Evolutionary conservation across 2,888 invertebrate species (phyloP).

Genomic region (Calliopum simillimum): DNA sequence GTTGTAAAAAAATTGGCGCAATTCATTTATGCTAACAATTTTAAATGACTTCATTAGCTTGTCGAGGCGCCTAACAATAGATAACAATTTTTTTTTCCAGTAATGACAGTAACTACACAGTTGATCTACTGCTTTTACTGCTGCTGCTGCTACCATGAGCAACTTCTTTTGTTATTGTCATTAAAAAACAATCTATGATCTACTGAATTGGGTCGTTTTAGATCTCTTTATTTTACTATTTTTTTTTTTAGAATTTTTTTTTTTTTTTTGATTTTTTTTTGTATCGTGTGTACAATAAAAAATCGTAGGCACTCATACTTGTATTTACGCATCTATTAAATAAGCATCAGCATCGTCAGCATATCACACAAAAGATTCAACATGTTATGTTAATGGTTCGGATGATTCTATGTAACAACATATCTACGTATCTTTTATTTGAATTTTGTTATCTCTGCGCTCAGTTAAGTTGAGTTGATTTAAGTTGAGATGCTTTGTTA

Average conservation of each 20-base stretch:
- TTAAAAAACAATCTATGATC: slow-evolving; percentile 20
- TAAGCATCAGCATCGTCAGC: slow-evolving; percentile 13
- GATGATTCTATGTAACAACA: not conserved
- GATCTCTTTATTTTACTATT: not conserved
- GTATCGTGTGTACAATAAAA: not conserved
- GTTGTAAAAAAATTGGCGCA: no score
- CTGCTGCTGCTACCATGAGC: not conserved
- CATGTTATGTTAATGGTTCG: slow-evolving; percentile 29
- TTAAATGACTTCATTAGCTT: no score
- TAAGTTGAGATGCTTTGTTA: not conserved
- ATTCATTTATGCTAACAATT: no score
- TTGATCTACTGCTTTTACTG: not conserved
- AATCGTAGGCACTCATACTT: not conserved
- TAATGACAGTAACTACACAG: no score
- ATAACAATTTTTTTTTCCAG: no score
- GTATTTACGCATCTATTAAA: slow-evolving; percentile 21
- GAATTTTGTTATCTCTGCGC: no score
- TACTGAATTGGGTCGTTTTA: slow-evolving; percentile 20
- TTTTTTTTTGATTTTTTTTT: not conserved
- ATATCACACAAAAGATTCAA: slow-evolving; percentile 12
- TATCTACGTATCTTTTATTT: no score
- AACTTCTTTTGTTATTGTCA: not conserved
- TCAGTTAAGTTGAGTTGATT: no score
- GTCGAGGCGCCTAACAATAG: no score
- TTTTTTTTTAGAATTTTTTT: not conserved